Base-by-base conservation (phyloP, 2,888 invertebrate species). In the Escarpia spicata region DNA sequence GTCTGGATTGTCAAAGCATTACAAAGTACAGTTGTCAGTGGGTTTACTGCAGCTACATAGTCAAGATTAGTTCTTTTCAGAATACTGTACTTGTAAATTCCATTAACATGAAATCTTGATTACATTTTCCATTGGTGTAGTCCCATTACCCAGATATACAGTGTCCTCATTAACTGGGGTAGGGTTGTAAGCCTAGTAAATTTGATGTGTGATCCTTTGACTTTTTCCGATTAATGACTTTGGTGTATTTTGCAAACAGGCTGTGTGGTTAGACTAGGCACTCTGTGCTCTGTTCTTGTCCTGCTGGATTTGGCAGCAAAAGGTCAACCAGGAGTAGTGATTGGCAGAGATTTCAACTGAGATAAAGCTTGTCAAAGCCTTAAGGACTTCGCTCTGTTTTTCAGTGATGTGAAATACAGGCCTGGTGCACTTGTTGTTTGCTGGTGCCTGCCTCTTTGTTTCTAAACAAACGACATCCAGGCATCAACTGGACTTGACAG, bases 391-490 rank as follows among this genome's bases (percentile, higher is more conserved):
- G 75, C 75, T 75, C 52, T 52, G 52, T 52, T 52, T 12, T 52
- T 52, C 75, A 75, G 26, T 75, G 75, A 75, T 6, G 19, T 75
- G 26, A 26, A 75, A 75, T 75, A 6, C 75, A 75, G 75, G 75
- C 26, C 75, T 75, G n/a, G 26, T 75, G 75, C 75, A 75, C 75
- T 75, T 75, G 75, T 75, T 19, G 75, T 75, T 6, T 75, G 26
- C 75, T 75, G 75, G 75, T 75, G 75, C n/a, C 75, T 75, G 75
- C 75, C n/a, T 19, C 75, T 75, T 75, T 75, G 75, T 75, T 75
- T 75, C 75, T 75, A 19, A 75, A 75, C 75, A 75, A n/a, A 75
- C 3, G 3, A 75, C 75, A 75, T 75, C 75, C 75, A 75, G 75
- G 75, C 75, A 75, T 26, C 4, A 26, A 26, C 75, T 52, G 52